Evolutionary conservation across 2,797 vertebrate species (phyloP).

Genomic region (Crocidura indochinensis): DNA sequence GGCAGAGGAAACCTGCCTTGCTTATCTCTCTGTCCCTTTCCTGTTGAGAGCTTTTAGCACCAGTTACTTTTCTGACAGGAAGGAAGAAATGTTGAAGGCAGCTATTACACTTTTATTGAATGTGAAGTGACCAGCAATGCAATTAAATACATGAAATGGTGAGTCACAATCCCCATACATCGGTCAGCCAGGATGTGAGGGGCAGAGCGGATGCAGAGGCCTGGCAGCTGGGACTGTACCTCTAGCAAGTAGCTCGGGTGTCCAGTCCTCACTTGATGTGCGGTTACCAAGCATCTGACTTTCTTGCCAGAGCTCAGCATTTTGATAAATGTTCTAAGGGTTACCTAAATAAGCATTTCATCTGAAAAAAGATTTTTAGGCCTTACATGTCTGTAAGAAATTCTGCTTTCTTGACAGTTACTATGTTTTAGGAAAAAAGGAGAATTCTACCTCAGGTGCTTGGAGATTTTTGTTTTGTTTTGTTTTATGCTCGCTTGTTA

Average conservation of each 20-base stretch:
- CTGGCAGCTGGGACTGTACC: background rate
- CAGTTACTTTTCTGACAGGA: constrained; percentile 58
- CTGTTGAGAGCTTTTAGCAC: constrained; percentile 49
- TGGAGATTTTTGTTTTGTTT: background rate
- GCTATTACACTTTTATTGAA: constrained; percentile 36
- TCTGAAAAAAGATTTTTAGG: constrained; percentile 53
- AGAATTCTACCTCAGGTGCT: constrained; percentile 43
- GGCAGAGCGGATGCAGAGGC: constrained; percentile 12
- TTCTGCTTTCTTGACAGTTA: constrained; percentile 70
- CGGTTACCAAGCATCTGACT: background rate
- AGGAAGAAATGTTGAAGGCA: constrained; percentile 65
- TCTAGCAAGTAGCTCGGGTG: background rate
- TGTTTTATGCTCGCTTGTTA: too few relatives aligned
- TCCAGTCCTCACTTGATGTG: background rate
- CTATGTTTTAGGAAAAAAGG: constrained; percentile 67
- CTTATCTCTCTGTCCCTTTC: background rate
- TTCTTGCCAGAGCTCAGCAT: constrained; percentile 6
- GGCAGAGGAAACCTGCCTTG: background rate
- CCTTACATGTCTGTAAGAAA: background rate
- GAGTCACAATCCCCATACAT: constrained; percentile 26
- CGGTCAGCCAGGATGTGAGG: constrained; percentile 48
- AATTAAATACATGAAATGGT: constrained; percentile 74
- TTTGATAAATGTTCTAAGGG: constrained; percentile 64
- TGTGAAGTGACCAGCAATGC: constrained; percentile 37
- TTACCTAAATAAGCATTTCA: constrained; percentile 57